Percentiles rank a stretch among this genome's conserved stretches.
Conservation (phyloP, 2,888 invertebrate genomes). For the Drosophila ezoana region DNA sequence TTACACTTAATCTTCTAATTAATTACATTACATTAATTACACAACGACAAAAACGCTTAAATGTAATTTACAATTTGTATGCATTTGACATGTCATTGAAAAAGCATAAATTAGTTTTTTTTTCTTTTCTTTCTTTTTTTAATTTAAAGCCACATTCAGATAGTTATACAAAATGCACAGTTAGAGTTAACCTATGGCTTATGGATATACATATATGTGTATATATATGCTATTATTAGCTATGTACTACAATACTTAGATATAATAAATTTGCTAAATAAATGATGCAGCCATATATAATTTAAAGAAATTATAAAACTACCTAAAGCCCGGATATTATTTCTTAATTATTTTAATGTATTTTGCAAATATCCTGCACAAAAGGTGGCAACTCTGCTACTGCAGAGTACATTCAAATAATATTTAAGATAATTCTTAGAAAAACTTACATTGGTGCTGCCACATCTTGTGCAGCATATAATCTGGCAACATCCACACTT, state of each 20-base stretch:
- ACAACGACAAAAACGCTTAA: conserved; percentile 45
- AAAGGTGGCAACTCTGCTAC: conserved; percentile 2
- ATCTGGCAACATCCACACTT: conserved; percentile 4
- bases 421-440: background rate
- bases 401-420: background rate
- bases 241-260: conserved; percentile 28
- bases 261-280: conserved; percentile 34
- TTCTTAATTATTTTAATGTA: conserved; percentile 9
- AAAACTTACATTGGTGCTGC: background rate
- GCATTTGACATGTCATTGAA: conserved; percentile 26
- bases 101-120: conserved; percentile 24
- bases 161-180: conserved; percentile 67
- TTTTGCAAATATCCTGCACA: background rate
- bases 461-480: background rate
- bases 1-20: conserved; percentile 75
- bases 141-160: conserved; percentile 79
- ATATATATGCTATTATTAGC: conserved; percentile 27
- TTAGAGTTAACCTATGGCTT: conserved; percentile 35
- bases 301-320: conserved; percentile 23
- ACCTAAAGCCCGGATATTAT: conserved; percentile 30
- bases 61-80: conserved; percentile 17
- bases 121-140: conserved; percentile 11
- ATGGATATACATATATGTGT: conserved; percentile 5
- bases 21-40: conserved; percentile 55
- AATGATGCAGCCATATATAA: conserved; percentile 17